Conservation (phyloP, 1,140 invertebrate species). For the Pogonomyrmex barbatus region DNA sequence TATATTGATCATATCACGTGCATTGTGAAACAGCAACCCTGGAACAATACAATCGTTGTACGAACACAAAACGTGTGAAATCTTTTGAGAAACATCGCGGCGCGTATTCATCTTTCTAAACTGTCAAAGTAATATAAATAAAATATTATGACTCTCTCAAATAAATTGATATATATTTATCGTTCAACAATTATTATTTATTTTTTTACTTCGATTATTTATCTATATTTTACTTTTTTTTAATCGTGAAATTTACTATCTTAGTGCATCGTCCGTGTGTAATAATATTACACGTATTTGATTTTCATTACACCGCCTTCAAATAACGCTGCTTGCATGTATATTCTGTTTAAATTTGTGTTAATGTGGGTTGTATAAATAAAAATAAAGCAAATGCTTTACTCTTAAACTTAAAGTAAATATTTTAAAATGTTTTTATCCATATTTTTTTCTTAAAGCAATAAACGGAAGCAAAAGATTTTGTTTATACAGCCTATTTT, state of each 20-base stretch:
- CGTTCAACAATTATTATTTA: slow-evolving; percentile 26
- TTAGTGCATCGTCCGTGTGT: slow-evolving; percentile 17
- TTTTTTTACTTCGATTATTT: slow-evolving; percentile 24
- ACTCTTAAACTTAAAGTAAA: not conserved
- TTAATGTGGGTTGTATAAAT: slow-evolving; percentile 9
- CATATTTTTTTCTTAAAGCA: not conserved
- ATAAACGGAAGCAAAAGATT: not conserved
- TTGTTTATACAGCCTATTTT: slow-evolving; percentile 10
- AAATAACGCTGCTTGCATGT: slow-evolving; percentile 45
- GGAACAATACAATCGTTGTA: slow-evolving; percentile 1
- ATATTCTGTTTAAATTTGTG: slow-evolving; percentile 34
- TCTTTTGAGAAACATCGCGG: slow-evolving; percentile 11
- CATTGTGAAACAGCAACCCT: slow-evolving; percentile 18
- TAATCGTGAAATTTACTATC: slow-evolving; percentile 14
- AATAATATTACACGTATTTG: slow-evolving; percentile 48
- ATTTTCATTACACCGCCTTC: slow-evolving; percentile 34
- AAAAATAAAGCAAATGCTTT: slow-evolving; percentile 2
- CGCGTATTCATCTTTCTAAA: not conserved
- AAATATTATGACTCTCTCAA: slow-evolving; percentile 29
- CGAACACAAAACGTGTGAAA: not conserved
- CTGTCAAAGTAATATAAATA: not conserved
- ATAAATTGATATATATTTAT: slow-evolving; percentile 9
- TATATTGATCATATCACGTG: slow-evolving; percentile 50
- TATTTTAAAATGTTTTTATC: not conserved
- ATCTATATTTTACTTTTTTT: slow-evolving; percentile 20